These are phyloP conservation scores for Lasius platythorax DNA, from an alignment of 2,888 invertebrate species.

Conservation along the genomic window DNA sequence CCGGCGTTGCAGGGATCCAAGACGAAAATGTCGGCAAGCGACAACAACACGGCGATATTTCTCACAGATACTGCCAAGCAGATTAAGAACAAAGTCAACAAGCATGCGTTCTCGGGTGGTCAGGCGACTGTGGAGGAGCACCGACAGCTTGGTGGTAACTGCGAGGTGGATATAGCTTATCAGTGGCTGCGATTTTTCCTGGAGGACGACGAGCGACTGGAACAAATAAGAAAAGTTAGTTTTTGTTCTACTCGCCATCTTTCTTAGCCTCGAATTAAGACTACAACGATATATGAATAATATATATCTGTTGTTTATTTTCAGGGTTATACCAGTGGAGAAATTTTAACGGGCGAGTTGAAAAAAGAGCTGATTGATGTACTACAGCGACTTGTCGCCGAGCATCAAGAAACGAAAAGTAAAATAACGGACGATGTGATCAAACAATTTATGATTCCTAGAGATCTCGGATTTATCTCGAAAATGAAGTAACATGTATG, in stretches of 20 bases:
- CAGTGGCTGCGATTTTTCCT: constrained; percentile 98
- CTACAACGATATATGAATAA: not conserved
- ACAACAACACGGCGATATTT: constrained; percentile 96
- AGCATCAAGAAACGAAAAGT: constrained; percentile 93
- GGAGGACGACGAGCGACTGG: constrained; percentile 95
- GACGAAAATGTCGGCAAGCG: constrained; percentile 99
- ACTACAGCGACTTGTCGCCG: constrained; percentile 92
- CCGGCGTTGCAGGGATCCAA: constrained; percentile 98
- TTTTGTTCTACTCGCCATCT: not conserved
- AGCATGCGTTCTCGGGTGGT: constrained; percentile 99
- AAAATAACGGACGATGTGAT: constrained; percentile 95
- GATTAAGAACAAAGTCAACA: constrained; percentile 98
- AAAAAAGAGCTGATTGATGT: constrained; percentile 96
- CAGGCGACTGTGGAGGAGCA: constrained; percentile 98
- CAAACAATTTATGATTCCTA: constrained; percentile 93
- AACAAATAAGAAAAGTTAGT: constrained; percentile 89
- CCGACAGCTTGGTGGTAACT: constrained; percentile 95
- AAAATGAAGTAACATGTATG: constrained; percentile 63
- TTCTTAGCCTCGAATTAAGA: not conserved
- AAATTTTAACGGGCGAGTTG: constrained; percentile 96
- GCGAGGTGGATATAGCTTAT: constrained; percentile 97
- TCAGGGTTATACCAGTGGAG: constrained; percentile 94
- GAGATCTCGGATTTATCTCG: constrained; percentile 89
- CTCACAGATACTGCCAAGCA: constrained; percentile 98
- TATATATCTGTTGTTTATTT: constrained; percentile 33